Base-by-base conservation (phyloP, 2,113 vertebrate genomes). In the Phalacrocorax carbo region DNA sequence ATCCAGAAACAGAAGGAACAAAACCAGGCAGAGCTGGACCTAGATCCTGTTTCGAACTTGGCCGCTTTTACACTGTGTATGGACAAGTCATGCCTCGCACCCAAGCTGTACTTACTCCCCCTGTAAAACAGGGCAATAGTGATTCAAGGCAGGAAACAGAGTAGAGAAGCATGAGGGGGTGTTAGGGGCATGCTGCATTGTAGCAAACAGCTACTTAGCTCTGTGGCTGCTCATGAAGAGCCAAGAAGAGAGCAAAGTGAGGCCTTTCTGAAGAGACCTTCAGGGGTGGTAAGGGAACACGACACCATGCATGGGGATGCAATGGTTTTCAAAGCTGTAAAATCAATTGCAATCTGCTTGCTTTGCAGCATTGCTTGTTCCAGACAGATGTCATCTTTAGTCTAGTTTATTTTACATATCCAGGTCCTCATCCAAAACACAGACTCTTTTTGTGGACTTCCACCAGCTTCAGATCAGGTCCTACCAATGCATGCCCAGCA, bases 351-450 rank as follows among this genome's bases (percentile, higher is more conserved):
- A 71, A 27, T 79, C 68, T 29, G 32, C 12, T 17, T 83, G 64
- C 64, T 68, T 36, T 32, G 58, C 54, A 77, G 48, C 46, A 40
- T 2, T 5, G 34, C 55, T 73, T 65, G 26, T 20, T 58, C 36
- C 64, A 77, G 60, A n/a, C 27, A 52, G 46, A 70, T 34, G 55
- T 58, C 44, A 48, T 11, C 22, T 55, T 38, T 17, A 65, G n/a
- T 22, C 55, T 42, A 55, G 25, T 14, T 27, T 0, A 0, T 44
- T 69, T 78, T 17, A 48, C 29, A 8, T 15, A 54, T 5, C 38
- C 26, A 46, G 38, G 30, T 51, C 51, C 46, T 71, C 55, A 65
- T 15, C 10, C 29, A 60, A 68, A 88, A 58, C 5, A 5, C 25
- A 7, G n/a, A 57, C 17, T 3, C 9, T 38, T 58, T 70, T 42